Evolutionary conservation across 2,797 vertebrate genomes (phyloP), one percentile per base, ranked within the genome.

Genomic region (Lepilemur ruficaudatus): DNA sequence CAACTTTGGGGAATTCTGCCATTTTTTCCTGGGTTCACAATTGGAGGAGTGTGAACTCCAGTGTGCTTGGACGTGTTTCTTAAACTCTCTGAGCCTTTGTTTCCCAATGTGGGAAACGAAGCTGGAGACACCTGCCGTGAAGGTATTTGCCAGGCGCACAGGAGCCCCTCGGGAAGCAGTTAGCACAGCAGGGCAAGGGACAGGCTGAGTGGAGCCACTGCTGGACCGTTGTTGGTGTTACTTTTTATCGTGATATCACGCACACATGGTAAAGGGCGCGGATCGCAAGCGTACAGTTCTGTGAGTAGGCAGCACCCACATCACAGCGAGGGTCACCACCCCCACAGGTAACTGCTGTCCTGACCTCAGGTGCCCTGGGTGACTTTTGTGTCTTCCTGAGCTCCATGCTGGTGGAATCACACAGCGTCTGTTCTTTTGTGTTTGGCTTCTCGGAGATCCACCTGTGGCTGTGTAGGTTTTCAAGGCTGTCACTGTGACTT

Each of bases 121-220:
- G 14, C 69, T 87, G 92, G 20, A 52, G 65, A 61, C 12, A 1
- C 30, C 41, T 18, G 2, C 46, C 6, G 6, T 46, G 63, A 52
- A 86, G 61, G 46, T 1, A 13, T 9, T 5, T 4, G 9, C 30
- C 7, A n/a, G 17, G 9, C 1, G n/a, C 20, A 15, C 70, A 7
- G 15, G 2, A 72, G 46, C 14, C 8, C 12, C 4, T 0, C 0
- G 0, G 0, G 18, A 52, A 41, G 32, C 20, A 32, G n/a, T 63
- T 1, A 32, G 73, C 4, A 2, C 22, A 7, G 22, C 13, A 11
- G 22, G 5, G 15, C 32, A 1, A 0, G n/a, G 13, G 9, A 63
- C 50, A 79, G 17, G 43, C 57, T 79, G 73, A 28, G 9, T 9
- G 4, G 2, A 35, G 4, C 55, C 17, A 1, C 6, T 5, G 8